Conservation (phyloP, 92 coral and sea anemone genomes). For the Siderastrea radians region DNA sequence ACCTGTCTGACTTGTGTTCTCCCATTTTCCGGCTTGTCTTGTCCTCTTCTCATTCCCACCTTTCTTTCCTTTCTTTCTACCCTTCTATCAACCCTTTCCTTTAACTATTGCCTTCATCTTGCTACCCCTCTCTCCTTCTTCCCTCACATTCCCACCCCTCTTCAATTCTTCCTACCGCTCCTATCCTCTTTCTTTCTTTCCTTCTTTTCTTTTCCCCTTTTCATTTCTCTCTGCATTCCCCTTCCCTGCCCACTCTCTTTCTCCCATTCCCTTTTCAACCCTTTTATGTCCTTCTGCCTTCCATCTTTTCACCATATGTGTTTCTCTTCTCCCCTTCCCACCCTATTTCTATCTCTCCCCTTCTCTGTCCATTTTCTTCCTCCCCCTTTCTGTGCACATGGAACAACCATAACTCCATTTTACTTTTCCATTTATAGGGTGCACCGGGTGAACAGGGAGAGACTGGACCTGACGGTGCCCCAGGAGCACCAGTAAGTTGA, state of each 20-base stretch:
- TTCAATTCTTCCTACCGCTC: background rate
- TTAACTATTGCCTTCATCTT: background rate
- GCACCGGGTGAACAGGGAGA: constrained; percentile 50
- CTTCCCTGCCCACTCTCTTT: background rate
- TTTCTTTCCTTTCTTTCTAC: background rate
- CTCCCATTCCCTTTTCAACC: no score
- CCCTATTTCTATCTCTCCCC: no score
- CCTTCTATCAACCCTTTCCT: background rate
- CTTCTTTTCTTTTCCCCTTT: background rate
- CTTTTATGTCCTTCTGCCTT: no score
- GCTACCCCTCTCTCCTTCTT: background rate
- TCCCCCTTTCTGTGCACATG: background rate
- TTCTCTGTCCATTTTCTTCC: background rate
- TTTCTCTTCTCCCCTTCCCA: no score
- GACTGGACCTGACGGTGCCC: constrained; percentile 58
- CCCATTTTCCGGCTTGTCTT: background rate
- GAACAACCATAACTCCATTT: background rate
- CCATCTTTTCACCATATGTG: no score
- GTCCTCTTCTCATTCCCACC: background rate
- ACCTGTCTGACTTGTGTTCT: no score
- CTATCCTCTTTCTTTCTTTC: background rate
- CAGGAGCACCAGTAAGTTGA: constrained; percentile 54
- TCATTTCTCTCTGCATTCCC: background rate
- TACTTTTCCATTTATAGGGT: constrained; percentile 21
- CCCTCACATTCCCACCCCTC: background rate